phyloP scores from a whole-genome alignment of 2,888 invertebrate genomes.

The Clitarchus hookeri region DNA sequence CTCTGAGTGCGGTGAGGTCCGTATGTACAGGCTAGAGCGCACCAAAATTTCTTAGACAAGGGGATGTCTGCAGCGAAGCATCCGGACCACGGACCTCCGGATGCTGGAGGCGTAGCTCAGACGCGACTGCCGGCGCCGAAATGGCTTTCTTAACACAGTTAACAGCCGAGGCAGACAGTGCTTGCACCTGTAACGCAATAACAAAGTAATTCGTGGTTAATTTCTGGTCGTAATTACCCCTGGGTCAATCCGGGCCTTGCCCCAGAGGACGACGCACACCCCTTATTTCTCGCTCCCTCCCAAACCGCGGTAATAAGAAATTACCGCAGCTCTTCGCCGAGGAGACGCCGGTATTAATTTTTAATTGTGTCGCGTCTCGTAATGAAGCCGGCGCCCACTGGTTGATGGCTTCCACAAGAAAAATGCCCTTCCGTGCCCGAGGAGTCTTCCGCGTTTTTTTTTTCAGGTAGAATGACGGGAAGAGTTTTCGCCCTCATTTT shows the following conservation, averaged over 20 bases:
- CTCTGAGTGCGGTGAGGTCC: too few species aligned
- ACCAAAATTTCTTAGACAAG: too few species aligned
- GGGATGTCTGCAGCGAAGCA: too few species aligned
- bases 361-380: neutral
- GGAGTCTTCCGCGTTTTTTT: neutral
- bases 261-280: neutral
- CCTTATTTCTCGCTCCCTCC: neutral
- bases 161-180: neutral
- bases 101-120: neutral
- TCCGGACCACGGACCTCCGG: neutral
- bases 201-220: neutral
- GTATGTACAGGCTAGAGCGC: too few species aligned
- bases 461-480: too few species aligned
- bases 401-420: neutral
- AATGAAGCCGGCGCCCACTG: neutral
- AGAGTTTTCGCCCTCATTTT: too few species aligned
- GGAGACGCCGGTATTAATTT: neutral
- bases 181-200: slow-evolving; percentile 10
- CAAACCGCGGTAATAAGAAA: neutral
- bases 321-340: neutral
- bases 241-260: neutral
- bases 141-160: slow-evolving; percentile 2
- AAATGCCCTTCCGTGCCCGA: neutral
- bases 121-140: neutral
- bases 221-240: neutral